These are phyloP conservation scores for Crossocerus cetratus DNA, from an alignment of 2,888 invertebrate genomes.

Conservation along the genomic window DNA sequence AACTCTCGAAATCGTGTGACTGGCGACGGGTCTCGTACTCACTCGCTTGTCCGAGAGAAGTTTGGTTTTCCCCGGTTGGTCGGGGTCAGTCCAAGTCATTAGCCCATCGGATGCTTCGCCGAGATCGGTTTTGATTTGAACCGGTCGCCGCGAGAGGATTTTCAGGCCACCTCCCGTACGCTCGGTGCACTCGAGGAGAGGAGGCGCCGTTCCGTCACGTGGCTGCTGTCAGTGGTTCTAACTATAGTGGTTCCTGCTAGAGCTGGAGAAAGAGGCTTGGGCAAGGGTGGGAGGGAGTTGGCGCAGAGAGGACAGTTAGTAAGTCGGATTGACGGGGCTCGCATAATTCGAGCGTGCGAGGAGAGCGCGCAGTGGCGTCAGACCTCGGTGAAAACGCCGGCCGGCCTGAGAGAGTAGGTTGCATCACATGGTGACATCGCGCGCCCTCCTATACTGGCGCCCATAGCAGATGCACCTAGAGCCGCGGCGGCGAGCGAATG, in stretches of 20 bases:
- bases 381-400: conserved; percentile 33
- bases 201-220: conserved; percentile 37
- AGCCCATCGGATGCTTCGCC: conserved; percentile 1
- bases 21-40: no score
- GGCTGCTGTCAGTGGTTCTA: conserved; percentile 37
- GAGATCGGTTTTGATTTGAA: conserved; percentile 29
- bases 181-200: conserved; percentile 11
- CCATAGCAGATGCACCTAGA: background rate
- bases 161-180: conserved; percentile 29
- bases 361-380: conserved; percentile 17
- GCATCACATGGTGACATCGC: conserved; percentile 66
- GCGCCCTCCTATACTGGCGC: background rate
- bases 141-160: conserved; percentile 14
- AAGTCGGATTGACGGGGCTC: conserved; percentile 21
- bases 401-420: conserved; percentile 55
- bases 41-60: no score
- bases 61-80: background rate
- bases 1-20: no score
- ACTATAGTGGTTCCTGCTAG: conserved; percentile 48
- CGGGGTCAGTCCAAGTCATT: conserved; percentile 5
- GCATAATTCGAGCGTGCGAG: conserved; percentile 31
- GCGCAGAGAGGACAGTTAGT: background rate
- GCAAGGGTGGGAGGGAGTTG: background rate
- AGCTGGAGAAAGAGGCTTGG: background rate
- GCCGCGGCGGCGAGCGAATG: no score